These are phyloP conservation scores for Trigoniulus corallinus DNA, from an alignment of 1,140 invertebrate species.

Conservation along the genomic window DNA sequence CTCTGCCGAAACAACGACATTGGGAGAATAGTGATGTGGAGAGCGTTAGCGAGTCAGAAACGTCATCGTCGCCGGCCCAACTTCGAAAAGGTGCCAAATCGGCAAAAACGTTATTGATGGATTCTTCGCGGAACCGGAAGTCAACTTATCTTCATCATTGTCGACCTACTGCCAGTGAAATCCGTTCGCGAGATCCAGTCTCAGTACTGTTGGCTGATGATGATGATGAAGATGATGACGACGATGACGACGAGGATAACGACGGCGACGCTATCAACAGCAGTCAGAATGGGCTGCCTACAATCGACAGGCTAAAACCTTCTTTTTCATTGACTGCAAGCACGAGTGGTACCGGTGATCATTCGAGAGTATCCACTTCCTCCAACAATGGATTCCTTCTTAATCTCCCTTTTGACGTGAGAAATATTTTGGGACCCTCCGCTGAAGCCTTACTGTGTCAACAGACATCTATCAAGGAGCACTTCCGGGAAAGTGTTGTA, in stretches of 20 bases:
- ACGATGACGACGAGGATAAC: neutral
- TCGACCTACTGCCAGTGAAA: neutral
- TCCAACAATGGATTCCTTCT: too few species aligned
- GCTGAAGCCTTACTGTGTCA: too few species aligned
- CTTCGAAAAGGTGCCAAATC: constrained; percentile 13
- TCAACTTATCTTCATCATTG: constrained; percentile 15
- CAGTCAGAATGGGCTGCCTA: too few species aligned
- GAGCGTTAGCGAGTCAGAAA: constrained; percentile 18
- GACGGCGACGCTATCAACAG: neutral
- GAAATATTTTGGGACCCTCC: neutral
- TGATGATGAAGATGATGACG: too few species aligned
- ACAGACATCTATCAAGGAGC: too few species aligned
- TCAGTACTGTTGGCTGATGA: too few species aligned
- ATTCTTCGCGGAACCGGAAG: constrained; percentile 13
- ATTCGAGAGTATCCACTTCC: neutral
- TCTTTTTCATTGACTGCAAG: neutral
- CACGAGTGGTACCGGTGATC: neutral
- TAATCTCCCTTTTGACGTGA: neutral
- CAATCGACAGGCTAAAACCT: too few species aligned
- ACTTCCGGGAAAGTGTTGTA: too few species aligned
- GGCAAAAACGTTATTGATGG: constrained; percentile 11
- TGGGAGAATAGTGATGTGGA: constrained; percentile 3
- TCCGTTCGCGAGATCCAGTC: too few species aligned
- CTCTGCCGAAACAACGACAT: constrained; percentile 40
- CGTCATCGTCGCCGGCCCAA: constrained; percentile 15